A percentile compares a stretch with the other conserved stretches of the same genome.
Conservation (phyloP, 2,888 invertebrate species). For the Iphiclides podalirius region DNA sequence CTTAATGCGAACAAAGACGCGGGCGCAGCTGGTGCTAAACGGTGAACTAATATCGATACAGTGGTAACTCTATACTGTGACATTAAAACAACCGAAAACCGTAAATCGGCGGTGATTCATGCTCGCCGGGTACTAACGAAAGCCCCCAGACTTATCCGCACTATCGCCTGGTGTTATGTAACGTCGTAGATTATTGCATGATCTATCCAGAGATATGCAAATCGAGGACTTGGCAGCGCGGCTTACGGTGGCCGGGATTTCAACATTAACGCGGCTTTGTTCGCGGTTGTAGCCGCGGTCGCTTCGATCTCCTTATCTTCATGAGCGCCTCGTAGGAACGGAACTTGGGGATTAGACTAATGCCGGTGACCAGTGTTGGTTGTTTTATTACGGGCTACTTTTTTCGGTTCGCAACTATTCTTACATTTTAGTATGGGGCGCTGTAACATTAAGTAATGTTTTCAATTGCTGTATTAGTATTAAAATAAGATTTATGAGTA, state of each 20-base stretch:
- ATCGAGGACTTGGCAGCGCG: slow-evolving; percentile 21
- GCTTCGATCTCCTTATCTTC: slow-evolving; percentile 17
- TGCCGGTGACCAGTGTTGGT: too few species aligned
- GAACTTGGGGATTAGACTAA: slow-evolving; percentile 2
- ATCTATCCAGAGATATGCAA: slow-evolving; percentile 26
- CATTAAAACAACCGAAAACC: background rate
- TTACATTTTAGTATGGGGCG: too few species aligned
- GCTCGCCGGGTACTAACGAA: slow-evolving; percentile 3
- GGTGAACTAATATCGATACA: too few species aligned
- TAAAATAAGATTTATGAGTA: too few species aligned
- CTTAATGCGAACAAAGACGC: too few species aligned
- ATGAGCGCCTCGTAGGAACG: slow-evolving; percentile 10
- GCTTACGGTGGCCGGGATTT: too few species aligned
- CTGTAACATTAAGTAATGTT: too few species aligned
- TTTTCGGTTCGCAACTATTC: too few species aligned
- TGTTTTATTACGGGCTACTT: too few species aligned
- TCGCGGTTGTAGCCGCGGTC: background rate
- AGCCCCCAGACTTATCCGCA: slow-evolving; percentile 14
- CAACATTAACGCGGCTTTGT: slow-evolving; percentile 25
- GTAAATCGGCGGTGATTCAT: slow-evolving; percentile 14
- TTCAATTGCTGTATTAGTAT: too few species aligned
- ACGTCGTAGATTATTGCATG: slow-evolving; percentile 8
- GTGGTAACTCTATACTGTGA: too few species aligned
- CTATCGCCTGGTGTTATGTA: slow-evolving; percentile 12
- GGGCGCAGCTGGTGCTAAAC: too few species aligned